phyloP scores from a whole-genome alignment of 2,797 vertebrate genomes.

The Chiroxiphia lanceolata region DNA sequence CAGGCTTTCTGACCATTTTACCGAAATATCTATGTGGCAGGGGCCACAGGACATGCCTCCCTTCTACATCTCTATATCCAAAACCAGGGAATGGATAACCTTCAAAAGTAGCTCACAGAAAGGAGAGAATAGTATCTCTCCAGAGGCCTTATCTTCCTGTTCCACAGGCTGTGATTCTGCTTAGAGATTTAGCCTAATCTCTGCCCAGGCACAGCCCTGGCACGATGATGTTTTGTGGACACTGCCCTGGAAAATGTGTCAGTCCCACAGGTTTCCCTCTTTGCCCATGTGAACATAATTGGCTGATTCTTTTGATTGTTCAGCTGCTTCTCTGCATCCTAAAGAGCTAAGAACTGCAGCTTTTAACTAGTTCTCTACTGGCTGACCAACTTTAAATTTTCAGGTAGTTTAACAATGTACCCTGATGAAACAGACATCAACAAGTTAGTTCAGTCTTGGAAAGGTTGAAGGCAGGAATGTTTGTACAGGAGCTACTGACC shows the following conservation, averaged over 20 bases:
- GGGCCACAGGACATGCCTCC: neutral
- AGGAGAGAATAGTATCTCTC: neutral
- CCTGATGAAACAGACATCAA: neutral
- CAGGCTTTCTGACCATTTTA: neutral
- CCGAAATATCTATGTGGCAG: neutral
- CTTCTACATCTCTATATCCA: neutral
- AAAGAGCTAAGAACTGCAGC: neutral
- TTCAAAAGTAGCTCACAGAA: neutral
- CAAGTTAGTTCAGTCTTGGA: neutral
- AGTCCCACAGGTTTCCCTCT: neutral
- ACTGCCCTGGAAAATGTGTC: neutral
- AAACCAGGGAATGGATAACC: neutral
- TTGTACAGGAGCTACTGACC: neutral
- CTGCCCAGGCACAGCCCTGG: neutral
- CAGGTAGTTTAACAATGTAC: neutral
- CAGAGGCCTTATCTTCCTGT: neutral
- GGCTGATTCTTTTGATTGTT: neutral
- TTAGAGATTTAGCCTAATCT: neutral
- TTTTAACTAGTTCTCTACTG: neutral
- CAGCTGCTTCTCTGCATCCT: neutral
- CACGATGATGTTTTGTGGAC: neutral
- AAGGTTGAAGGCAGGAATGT: neutral
- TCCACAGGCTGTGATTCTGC: neutral
- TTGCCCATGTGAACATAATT: neutral
- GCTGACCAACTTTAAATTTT: neutral